phyloP scores from a whole-genome alignment of 2,113 vertebrate species.

The Meles meles region DNA sequence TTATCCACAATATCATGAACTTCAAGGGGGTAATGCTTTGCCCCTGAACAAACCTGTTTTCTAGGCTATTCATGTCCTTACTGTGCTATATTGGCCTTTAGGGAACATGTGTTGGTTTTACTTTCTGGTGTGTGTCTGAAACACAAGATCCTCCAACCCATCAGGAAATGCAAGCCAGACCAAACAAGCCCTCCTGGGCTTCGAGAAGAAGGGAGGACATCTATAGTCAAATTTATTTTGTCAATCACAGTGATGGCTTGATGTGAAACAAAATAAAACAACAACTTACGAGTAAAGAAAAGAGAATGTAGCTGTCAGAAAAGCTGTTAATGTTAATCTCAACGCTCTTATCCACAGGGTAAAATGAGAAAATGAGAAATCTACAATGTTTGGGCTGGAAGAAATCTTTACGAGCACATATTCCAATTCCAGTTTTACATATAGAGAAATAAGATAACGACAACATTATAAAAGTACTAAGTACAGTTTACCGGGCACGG shows the following conservation, averaged over 20 bases:
- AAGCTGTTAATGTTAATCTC: background rate
- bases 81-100: background rate
- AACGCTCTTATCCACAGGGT: background rate
- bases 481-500: background rate
- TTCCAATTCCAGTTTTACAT: background rate
- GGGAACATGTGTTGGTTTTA: background rate
- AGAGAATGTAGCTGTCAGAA: background rate
- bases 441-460: background rate
- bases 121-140: background rate
- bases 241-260: background rate
- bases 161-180: background rate
- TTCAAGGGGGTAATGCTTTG: background rate
- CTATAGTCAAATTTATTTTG: background rate
- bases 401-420: background rate
- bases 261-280: background rate
- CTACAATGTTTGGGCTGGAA: background rate
- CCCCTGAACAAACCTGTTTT: background rate
- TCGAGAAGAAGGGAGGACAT: background rate
- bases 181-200: background rate
- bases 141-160: background rate
- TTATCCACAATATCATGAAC: background rate
- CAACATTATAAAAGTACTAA: background rate
- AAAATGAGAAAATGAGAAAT: constrained; percentile 9
- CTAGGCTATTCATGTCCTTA: background rate
- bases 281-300: background rate